A percentile compares a stretch with the other conserved stretches of the same genome.
phyloP scores from a whole-genome alignment of 1,140 invertebrate species.

The Drosophila asahinai region DNA sequence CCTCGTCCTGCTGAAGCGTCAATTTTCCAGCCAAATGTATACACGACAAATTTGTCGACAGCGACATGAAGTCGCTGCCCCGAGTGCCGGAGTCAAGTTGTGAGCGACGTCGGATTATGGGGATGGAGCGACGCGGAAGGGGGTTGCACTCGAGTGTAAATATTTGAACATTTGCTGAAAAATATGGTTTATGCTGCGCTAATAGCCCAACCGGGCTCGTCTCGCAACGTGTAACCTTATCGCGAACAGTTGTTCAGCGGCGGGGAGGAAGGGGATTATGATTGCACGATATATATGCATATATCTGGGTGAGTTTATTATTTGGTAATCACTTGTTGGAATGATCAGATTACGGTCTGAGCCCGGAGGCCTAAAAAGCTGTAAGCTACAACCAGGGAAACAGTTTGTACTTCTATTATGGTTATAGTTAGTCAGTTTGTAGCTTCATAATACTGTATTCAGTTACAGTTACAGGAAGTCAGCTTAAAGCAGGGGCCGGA shows the following conservation, averaged over 20 bases:
- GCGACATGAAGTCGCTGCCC: slow-evolving; percentile 40
- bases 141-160: slow-evolving; percentile 60
- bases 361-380: no score
- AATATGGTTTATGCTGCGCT: slow-evolving; percentile 79
- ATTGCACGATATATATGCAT: slow-evolving; percentile 10
- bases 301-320: slow-evolving; percentile 7
- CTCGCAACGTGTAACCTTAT: slow-evolving; percentile 69
- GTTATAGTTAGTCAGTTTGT: no score
- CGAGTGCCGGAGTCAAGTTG: slow-evolving; percentile 79
- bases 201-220: slow-evolving; percentile 42
- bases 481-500: no score
- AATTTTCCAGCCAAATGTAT: slow-evolving; percentile 70
- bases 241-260: slow-evolving; percentile 61
- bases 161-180: slow-evolving; percentile 81
- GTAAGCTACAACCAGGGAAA: no score
- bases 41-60: slow-evolving; percentile 69
- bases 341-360: neutral
- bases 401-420: no score
- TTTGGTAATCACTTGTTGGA: slow-evolving; percentile 13
- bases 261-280: slow-evolving; percentile 8
- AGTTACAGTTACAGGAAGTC: no score
- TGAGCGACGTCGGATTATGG: slow-evolving; percentile 71
- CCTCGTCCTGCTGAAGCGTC: slow-evolving; percentile 23
- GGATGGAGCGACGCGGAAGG: neutral
- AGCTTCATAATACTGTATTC: no score